Conservation (phyloP, 2,888 invertebrate species). For the Coenonympha glycerion region DNA sequence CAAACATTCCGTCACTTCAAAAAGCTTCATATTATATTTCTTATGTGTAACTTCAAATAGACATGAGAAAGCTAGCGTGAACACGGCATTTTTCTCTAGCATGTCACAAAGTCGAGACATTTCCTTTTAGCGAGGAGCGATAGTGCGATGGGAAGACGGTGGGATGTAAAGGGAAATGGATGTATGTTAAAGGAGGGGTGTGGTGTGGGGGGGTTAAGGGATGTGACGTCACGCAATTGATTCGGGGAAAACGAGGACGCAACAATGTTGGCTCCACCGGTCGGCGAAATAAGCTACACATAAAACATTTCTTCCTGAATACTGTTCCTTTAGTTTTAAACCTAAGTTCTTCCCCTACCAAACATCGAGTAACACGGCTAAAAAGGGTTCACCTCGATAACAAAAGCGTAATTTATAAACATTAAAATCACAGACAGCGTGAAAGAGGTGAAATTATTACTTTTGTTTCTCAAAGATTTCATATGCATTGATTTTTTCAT, state of each 20-base stretch:
- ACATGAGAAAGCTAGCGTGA: neutral
- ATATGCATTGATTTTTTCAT: constrained; percentile 1
- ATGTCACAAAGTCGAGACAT: constrained; percentile 20
- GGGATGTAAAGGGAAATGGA: constrained; percentile 56
- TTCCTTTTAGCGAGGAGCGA: constrained; percentile 21
- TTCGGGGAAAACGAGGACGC: constrained; percentile 67
- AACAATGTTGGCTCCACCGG: constrained; percentile 52
- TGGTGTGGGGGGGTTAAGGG: constrained; percentile 41
- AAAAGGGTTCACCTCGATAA: too few species aligned
- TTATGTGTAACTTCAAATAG: neutral
- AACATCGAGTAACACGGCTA: too few species aligned
- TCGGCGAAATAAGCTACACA: constrained; percentile 4
- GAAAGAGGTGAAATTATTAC: constrained; percentile 23
- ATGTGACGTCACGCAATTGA: constrained; percentile 70
- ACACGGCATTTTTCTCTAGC: constrained; percentile 3
- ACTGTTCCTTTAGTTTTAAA: neutral
- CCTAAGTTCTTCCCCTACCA: neutral
- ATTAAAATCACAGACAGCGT: constrained; percentile 18
- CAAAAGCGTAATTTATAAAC: constrained; percentile 21
- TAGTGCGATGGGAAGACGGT: constrained; percentile 42
- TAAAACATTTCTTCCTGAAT: neutral
- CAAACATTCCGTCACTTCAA: constrained; percentile 2
- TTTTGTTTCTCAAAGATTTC: constrained; percentile 5
- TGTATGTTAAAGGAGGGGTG: constrained; percentile 42
- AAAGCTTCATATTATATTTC: neutral